Conservation (phyloP, 2,888 invertebrate species). For the Epiblema foenella region DNA sequence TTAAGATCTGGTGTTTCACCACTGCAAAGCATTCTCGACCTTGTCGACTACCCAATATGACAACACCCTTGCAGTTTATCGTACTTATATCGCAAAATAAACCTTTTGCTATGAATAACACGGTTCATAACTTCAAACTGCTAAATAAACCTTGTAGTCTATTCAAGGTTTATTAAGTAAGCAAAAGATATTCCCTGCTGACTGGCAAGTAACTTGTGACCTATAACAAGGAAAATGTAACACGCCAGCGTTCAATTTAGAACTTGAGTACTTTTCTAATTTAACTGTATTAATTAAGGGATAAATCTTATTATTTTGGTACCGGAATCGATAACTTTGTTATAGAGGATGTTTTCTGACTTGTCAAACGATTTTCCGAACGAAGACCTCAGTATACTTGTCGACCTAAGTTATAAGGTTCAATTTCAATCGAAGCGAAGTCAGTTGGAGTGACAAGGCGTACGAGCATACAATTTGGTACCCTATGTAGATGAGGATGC, state of each 20-base stretch:
- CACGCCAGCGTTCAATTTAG: neutral
- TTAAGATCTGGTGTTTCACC: constrained; percentile 23
- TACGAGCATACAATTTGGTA: constrained; percentile 1
- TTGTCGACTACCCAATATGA: constrained; percentile 3
- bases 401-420: neutral
- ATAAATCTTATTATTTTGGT: neutral
- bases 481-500: neutral
- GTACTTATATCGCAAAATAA: neutral
- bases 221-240: neutral
- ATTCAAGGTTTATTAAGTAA: neutral
- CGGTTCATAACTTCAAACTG: neutral
- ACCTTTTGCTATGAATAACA: neutral
- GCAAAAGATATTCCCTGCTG: neutral
- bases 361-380: neutral
- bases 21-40: constrained; percentile 14
- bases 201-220: neutral
- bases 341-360: neutral
- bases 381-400: neutral
- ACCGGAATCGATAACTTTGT: neutral
- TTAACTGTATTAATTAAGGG: neutral
- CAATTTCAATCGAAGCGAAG: neutral
- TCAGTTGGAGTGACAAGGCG: neutral
- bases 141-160: neutral
- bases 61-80: constrained; percentile 6
- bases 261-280: neutral